Base-by-base conservation (phyloP, 1,140 invertebrate species). In the Drosophila fuyamai region DNA sequence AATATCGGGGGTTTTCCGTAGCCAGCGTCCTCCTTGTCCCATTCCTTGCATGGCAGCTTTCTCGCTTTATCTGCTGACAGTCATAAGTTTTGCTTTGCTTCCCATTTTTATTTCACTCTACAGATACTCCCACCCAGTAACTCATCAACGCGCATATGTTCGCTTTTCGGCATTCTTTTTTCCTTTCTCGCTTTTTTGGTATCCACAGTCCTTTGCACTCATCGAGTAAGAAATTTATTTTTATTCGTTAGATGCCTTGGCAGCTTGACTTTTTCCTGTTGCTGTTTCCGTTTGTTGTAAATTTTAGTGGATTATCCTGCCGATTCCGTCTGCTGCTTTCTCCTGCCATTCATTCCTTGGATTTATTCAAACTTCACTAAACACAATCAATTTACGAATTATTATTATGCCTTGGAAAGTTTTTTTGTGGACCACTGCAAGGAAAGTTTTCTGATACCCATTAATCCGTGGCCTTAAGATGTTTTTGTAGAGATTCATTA, bases 331-430 rank as follows among this genome's bases (percentile, higher is more conserved):
- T 58, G 35, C 40, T 74, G 67, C 79, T 53, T 46, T 62, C 41
- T 50, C 44, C 51, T 41, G 18, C 66, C 67, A 71, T 71, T 71
- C 44, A 70, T 71, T 81, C 68, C 68, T 41, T 63, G 80, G 78
- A 89, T 89, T 89, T 89, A 89, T 89, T 89, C 84, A 89, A 89
- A 89, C 84, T 89, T 89, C 84, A 89, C 84, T 89, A 89, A 89
- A 89, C 84, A 89, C 84, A 89, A 89, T 89, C 84, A 89, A 89
- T 89, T 89, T 89, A 78, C 84, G 84, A 89, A 89, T 89, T 86
- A 86, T 86, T 89, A 89, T 88, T 89, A 89, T 89, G 66, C 73
- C 63, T 38, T 44, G 47, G 38, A 46, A 68, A 43, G 61, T 36
- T 53, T 60, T 76, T 76, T 66, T 76, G 60, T 54, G 72, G 47